Percentiles rank a stretch among this genome's conserved stretches.
Conservation (phyloP, 2,888 invertebrate genomes). For the Lydus trimaculatus region DNA sequence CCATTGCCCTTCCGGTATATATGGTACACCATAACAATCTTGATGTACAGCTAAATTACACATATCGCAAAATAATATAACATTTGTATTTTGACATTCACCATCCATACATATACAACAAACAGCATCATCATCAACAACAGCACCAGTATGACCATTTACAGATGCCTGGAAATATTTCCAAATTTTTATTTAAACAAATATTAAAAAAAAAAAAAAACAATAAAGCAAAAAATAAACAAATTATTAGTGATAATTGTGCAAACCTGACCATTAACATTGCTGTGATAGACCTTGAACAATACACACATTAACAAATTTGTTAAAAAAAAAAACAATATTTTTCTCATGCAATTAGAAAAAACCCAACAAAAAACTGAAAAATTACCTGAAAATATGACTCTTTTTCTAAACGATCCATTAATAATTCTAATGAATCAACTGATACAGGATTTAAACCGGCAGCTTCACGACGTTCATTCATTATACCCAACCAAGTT, state of each 20-base stretch:
- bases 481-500: slow-evolving; percentile 90
- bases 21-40: slow-evolving; percentile 93
- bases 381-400: slow-evolving; percentile 91
- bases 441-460: slow-evolving; percentile 81
- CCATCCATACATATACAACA: slow-evolving; percentile 99
- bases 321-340: not conserved
- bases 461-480: slow-evolving; percentile 79
- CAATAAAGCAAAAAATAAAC: not conserved
- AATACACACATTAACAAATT: slow-evolving; percentile 16
- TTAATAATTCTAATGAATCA: slow-evolving; percentile 91
- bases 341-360: not conserved
- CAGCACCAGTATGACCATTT: slow-evolving; percentile 74
- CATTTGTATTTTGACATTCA: slow-evolving; percentile 98
- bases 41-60: slow-evolving; percentile 99
- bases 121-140: slow-evolving; percentile 97
- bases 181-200: slow-evolving; percentile 9
- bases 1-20: slow-evolving; percentile 81
- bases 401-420: slow-evolving; percentile 98
- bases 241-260: slow-evolving; percentile 7
- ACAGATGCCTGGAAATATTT: slow-evolving; percentile 65
- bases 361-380: slow-evolving; percentile 64
- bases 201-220: not conserved
- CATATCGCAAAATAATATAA: slow-evolving; percentile 99
- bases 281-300: slow-evolving; percentile 32
- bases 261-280: slow-evolving; percentile 31